Conservation (phyloP, 1,140 invertebrate species). For the Linepithema humile region DNA sequence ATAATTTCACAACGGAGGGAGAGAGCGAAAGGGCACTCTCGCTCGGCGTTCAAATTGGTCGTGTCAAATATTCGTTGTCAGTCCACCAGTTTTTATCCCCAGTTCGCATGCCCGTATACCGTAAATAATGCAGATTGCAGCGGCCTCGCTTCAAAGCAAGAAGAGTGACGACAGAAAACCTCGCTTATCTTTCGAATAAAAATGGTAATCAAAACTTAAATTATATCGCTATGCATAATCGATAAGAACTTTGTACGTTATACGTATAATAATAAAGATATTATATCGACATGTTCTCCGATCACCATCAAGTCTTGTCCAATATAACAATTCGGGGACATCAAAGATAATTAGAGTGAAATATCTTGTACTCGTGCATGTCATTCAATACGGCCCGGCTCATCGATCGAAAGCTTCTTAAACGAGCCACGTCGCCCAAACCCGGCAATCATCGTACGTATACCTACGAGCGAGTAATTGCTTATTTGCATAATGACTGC, state of each 20-base stretch:
- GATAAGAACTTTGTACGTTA: not conserved
- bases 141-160: not conserved
- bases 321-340: not conserved
- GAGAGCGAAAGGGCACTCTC: not conserved
- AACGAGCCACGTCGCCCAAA: slow-evolving; percentile 11
- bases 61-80: slow-evolving; percentile 13
- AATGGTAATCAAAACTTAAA: slow-evolving; percentile 2
- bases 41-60: slow-evolving; percentile 44
- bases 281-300: too few relatives aligned
- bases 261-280: too few relatives aligned
- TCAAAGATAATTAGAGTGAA: slow-evolving; percentile 22
- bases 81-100: slow-evolving; percentile 34
- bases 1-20: slow-evolving; percentile 29
- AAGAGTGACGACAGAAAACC: slow-evolving; percentile 1
- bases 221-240: not conserved
- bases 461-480: slow-evolving; percentile 68
- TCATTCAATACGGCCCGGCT: slow-evolving; percentile 30
- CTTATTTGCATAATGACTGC: slow-evolving; percentile 75
- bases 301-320: too few relatives aligned
- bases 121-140: slow-evolving; percentile 56
- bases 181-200: slow-evolving; percentile 21
- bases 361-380: not conserved
- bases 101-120: slow-evolving; percentile 66
- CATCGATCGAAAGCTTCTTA: slow-evolving; percentile 1
- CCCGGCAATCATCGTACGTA: slow-evolving; percentile 55